Evolutionary conservation across 2,888 invertebrate species (phyloP), one percentile per base, ranked within the genome.

Genomic region (Imbricaverruca yamaguchii): DNA sequence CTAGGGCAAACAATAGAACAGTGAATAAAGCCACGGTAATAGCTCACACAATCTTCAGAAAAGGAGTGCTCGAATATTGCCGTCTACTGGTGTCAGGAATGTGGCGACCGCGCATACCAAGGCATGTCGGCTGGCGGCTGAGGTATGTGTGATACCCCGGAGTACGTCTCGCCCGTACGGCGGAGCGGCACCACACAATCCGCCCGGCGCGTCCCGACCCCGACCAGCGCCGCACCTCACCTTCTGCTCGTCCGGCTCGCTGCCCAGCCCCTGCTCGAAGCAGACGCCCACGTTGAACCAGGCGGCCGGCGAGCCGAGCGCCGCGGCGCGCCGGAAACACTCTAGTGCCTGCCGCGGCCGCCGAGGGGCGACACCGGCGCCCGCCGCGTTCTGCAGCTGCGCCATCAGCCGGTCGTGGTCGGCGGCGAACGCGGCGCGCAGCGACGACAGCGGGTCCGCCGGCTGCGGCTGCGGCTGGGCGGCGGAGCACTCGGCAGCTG

Each of bases 361-460:
- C 18, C 3, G 23, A 55, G 55, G 21, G 21, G 55, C 74, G 21
- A 74, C 55, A 55, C 74, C 21, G 55, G 74, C 74, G 55, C 74
- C 74, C 55, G 74, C 74, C 53, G 74, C 18, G 55, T 55, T 53
- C 74, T 74, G 74, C 53, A 74, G 55, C 11, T 53, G 3, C 18
- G 74, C 74, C 74, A 74, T 53, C 74, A 74, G 74, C 8, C 74
- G 53, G 74, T 74, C 74, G 55, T 55, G 53, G 9, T 74, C 74
- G 53, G 55, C 21, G 55, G 74, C 74, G 74, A 74, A 74, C 21
- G 53, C 53, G 74, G 21, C 55, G 3, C 74, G 74, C 21, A 74
- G 74, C 9, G 74, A 0, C 55, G 74, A 39, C 53, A 74, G 74
- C 74, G 55, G 21, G 55, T 74, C 74, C 10, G 53, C 25, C 13